Conservation (phyloP, 1,140 invertebrate species). For the Monochamus saltuarius region DNA sequence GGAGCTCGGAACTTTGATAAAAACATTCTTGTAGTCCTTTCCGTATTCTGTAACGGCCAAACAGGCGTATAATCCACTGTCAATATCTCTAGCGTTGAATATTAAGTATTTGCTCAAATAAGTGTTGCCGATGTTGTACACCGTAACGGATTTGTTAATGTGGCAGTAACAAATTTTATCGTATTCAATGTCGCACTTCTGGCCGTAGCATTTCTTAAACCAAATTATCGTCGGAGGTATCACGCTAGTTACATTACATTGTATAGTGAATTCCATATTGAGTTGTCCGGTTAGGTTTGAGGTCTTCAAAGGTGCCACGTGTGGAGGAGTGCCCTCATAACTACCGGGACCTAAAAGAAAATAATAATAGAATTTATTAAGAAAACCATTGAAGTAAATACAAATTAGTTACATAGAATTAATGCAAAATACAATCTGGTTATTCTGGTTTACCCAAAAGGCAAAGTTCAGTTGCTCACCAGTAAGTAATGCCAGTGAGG, state of each 20-base stretch:
- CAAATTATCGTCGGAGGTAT: slow-evolving; percentile 41
- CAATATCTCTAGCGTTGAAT: slow-evolving; percentile 34
- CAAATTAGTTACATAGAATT: too few species aligned
- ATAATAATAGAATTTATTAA: too few species aligned
- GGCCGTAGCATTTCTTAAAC: slow-evolving; percentile 43
- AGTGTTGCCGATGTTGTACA: slow-evolving; percentile 30
- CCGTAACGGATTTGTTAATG: slow-evolving; percentile 28
- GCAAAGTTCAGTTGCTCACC: too few species aligned
- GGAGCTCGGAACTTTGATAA: slow-evolving; percentile 30
- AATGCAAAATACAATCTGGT: too few species aligned
- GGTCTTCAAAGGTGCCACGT: slow-evolving; percentile 35
- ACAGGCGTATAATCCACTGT: slow-evolving; percentile 46
- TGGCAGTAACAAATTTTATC: slow-evolving; percentile 37
- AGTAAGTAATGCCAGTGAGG: too few species aligned
- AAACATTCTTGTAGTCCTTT: slow-evolving; percentile 36
- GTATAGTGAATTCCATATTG: slow-evolving; percentile 42
- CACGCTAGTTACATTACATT: slow-evolving; percentile 42
- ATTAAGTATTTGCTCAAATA: slow-evolving; percentile 47
- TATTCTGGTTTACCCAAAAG: too few species aligned
- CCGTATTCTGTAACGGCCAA: slow-evolving; percentile 42
- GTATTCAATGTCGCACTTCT: slow-evolving; percentile 38
- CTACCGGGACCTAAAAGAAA: slow-evolving; percentile 27
- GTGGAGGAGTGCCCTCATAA: slow-evolving; percentile 32
- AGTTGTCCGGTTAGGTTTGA: slow-evolving; percentile 32
- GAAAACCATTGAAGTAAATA: too few species aligned